These are phyloP conservation scores for Geococcyx californianus DNA, from an alignment of 2,113 vertebrate genomes.

Conservation along the genomic window DNA sequence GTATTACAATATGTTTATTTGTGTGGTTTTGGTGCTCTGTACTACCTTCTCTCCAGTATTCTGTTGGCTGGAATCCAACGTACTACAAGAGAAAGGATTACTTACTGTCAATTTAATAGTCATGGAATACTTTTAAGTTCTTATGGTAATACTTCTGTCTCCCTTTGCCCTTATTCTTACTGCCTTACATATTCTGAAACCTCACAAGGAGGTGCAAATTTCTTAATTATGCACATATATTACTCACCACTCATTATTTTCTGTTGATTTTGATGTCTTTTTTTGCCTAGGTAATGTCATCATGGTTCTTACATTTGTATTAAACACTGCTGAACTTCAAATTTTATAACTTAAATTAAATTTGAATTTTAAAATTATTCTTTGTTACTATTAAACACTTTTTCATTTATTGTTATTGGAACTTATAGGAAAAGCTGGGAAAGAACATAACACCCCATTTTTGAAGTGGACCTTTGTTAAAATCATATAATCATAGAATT, in stretches of 20 bases:
- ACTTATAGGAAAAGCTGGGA: neutral
- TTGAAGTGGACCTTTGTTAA: neutral
- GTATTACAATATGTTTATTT: neutral
- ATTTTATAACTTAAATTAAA: neutral
- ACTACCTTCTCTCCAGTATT: neutral
- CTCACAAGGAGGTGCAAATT: neutral
- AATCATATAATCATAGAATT: too few relatives aligned
- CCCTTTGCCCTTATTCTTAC: neutral
- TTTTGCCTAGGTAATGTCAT: neutral
- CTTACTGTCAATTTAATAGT: neutral
- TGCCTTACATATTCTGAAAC: neutral
- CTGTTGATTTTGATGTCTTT: neutral
- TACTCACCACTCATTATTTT: neutral
- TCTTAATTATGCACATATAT: neutral
- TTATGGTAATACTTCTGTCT: neutral
- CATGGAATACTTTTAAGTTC: neutral
- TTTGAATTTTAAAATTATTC: neutral
- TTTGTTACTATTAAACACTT: neutral
- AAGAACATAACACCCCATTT: neutral
- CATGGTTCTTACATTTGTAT: neutral
- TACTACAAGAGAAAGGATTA: neutral
- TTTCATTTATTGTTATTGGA: neutral
- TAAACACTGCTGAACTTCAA: neutral
- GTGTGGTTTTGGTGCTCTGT: neutral
- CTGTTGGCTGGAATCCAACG: neutral